These are phyloP conservation scores for Gila orcuttii DNA, from an alignment of 2,113 vertebrate species.

Conservation along the genomic window DNA sequence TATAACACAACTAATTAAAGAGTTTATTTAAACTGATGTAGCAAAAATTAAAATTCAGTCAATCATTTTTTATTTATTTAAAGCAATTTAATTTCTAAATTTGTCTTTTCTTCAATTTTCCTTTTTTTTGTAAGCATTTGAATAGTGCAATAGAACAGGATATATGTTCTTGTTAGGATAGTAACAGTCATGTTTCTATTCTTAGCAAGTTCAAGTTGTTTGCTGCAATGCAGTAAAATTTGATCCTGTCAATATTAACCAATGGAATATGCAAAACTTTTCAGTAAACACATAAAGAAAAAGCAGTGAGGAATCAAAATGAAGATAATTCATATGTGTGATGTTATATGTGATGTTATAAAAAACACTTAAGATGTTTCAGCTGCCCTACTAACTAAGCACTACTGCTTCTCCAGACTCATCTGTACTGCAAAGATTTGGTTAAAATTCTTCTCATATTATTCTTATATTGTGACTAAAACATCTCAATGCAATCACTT, in stretches of 20 bases:
- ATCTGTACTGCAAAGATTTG: constrained; percentile 54
- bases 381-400: constrained; percentile 40
- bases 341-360: constrained; percentile 21
- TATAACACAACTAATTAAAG: neutral
- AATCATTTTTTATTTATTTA: neutral
- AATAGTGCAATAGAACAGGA: neutral
- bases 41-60: neutral
- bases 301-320: constrained; percentile 13
- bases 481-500: constrained; percentile 40
- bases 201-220: neutral
- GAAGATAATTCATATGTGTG: constrained; percentile 8
- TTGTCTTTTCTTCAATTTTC: neutral
- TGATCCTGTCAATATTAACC: constrained; percentile 1
- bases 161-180: neutral
- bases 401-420: constrained; percentile 42
- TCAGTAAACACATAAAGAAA: neutral
- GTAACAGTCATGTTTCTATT: neutral
- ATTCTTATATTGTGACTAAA: too few species aligned
- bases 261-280: neutral
- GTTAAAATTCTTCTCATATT: constrained; percentile 61
- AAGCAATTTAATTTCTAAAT: neutral
- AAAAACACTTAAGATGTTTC: constrained; percentile 45
- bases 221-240: constrained; percentile 33
- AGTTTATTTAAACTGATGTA: neutral
- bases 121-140: neutral